Evolutionary conservation across 2,113 vertebrate species (phyloP).

Genomic region (Aegypius monachus): DNA sequence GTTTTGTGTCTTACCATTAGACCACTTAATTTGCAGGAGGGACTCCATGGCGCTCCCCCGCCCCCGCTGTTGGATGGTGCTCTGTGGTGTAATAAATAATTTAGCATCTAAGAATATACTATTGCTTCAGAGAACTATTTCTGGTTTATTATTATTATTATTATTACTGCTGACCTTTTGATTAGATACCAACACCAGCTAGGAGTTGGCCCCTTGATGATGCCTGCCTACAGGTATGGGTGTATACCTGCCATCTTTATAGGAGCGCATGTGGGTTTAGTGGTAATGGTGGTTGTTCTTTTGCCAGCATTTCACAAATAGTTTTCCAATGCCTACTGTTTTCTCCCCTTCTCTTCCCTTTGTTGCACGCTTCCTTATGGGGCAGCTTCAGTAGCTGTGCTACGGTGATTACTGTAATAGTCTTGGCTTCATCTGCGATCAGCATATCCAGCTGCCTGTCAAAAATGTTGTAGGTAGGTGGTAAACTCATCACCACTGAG

Average conservation of each 20-base stretch:
- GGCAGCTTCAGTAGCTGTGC: neutral
- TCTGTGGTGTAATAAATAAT: neutral
- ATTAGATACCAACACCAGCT: neutral
- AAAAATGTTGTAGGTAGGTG: neutral
- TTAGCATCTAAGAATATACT: neutral
- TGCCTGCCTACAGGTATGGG: neutral
- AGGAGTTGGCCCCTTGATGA: neutral
- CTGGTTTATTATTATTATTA: neutral
- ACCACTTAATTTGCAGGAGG: neutral
- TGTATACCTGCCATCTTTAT: neutral
- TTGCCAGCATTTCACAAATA: neutral
- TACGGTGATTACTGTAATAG: neutral
- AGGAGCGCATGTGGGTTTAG: neutral
- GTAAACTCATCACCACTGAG: neutral
- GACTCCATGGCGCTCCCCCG: neutral
- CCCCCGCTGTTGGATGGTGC: neutral
- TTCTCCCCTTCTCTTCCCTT: neutral
- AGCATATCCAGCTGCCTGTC: neutral
- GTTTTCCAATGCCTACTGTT: neutral
- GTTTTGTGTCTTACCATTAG: neutral
- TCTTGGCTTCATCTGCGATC: neutral
- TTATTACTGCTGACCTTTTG: neutral
- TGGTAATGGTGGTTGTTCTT: neutral
- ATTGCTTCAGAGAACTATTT: neutral
- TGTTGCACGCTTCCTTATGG: neutral